Conservation (phyloP, 1,140 invertebrate species). For the Drosophila virilis region DNA sequence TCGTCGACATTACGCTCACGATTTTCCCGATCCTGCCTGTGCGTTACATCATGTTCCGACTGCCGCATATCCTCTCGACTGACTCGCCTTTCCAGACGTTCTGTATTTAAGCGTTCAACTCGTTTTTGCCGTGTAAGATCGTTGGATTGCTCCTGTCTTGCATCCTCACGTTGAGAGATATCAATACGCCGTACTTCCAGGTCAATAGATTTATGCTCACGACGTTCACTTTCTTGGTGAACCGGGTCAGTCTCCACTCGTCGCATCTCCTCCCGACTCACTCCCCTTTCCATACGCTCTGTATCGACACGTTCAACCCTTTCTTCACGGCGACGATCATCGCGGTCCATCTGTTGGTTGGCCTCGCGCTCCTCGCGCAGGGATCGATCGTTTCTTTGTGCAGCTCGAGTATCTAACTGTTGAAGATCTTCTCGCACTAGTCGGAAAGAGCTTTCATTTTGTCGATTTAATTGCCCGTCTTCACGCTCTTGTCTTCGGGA, state of each 20-base stretch:
- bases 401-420: not conserved
- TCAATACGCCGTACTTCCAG: not conserved
- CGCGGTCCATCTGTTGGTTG: not conserved
- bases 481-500: not conserved
- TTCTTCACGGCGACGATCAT: not conserved
- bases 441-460: not conserved
- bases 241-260: not conserved
- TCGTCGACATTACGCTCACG: not conserved
- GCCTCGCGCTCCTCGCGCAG: too few relatives aligned
- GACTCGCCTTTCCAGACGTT: slow-evolving; percentile 7
- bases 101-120: not conserved
- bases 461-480: not conserved
- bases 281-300: slow-evolving; percentile 8
- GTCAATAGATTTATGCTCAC: not conserved
- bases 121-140: not conserved
- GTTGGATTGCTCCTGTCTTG: not conserved
- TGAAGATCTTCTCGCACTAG: not conserved
- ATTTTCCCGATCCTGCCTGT: slow-evolving; percentile 8
- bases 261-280: not conserved
- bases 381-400: not conserved
- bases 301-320: not conserved
- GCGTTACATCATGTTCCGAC: not conserved
- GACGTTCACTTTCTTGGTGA: not conserved
- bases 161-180: not conserved
- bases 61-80: slow-evolving; percentile 7